Percentiles rank a stretch among this genome's conserved stretches.
These are phyloP conservation scores for Rhinogobio ventralis DNA, from an alignment of 2,797 vertebrate species.

Conservation along the genomic window DNA sequence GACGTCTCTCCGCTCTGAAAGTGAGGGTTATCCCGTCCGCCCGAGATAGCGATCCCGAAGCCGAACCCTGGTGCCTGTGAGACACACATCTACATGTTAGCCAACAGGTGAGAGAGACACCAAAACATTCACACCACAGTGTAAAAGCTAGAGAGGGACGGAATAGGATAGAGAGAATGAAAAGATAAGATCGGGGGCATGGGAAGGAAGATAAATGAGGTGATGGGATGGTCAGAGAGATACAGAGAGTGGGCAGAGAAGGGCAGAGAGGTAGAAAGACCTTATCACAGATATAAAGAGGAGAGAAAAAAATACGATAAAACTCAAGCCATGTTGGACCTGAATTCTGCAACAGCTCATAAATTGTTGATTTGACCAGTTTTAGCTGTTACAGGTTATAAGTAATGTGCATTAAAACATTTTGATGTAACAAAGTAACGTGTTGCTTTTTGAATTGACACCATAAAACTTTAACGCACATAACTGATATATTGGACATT, in stretches of 20 bases:
- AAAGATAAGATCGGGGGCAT: conserved; percentile 21
- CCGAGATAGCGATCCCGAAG: conserved; percentile 99
- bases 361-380: background rate
- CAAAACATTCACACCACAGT: conserved; percentile 16
- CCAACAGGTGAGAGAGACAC: background rate
- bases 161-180: background rate
- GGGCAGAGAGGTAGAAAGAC: conserved; percentile 17
- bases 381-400: background rate
- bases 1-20: conserved; percentile 99
- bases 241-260: conserved; percentile 59
- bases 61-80: conserved; percentile 96
- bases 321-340: background rate
- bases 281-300: conserved; percentile 15
- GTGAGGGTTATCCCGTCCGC: conserved; percentile 98
- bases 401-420: background rate
- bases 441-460: background rate
- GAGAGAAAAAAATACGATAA: background rate
- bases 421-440: background rate
- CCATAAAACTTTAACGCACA: background rate
- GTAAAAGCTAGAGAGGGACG: background rate
- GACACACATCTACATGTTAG: conserved; percentile 31
- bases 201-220: conserved; percentile 24
- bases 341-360: background rate
- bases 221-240: conserved; percentile 46
- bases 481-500: background rate